Percentiles rank a stretch among this genome's conserved stretches.
These are phyloP conservation scores for Phoxinus phoxinus DNA, from an alignment of 2,113 vertebrate genomes.

Conservation along the genomic window DNA sequence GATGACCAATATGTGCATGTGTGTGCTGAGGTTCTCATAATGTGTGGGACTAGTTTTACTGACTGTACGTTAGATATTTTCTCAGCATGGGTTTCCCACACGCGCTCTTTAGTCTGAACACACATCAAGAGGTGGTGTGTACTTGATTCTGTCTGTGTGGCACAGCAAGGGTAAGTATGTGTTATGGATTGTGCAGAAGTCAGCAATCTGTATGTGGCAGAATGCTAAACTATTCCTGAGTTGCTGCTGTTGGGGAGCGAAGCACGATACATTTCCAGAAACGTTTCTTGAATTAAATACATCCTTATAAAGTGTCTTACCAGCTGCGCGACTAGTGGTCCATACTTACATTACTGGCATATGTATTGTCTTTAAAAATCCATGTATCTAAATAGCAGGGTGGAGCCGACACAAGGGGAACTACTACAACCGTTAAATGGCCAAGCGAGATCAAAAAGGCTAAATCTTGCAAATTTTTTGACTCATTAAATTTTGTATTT, in stretches of 20 bases:
- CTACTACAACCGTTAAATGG: too few species aligned
- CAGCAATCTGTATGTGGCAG: constrained; percentile 31
- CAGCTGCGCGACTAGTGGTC: not conserved
- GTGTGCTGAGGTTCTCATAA: constrained; percentile 5
- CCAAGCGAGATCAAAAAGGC: too few species aligned
- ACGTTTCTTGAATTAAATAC: not conserved
- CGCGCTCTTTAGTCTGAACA: not conserved
- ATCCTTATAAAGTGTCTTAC: not conserved
- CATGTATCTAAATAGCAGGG: not conserved
- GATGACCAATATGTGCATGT: constrained; percentile 29
- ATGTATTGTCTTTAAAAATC: too few species aligned
- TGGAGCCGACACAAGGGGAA: not conserved
- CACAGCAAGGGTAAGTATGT: not conserved
- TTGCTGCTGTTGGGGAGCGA: not conserved
- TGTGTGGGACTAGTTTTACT: not conserved
- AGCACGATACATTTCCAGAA: not conserved
- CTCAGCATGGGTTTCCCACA: not conserved
- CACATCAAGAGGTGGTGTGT: not conserved
- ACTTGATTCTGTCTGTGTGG: not conserved
- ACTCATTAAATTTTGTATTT: not conserved
- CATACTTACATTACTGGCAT: too few species aligned
- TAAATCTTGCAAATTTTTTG: too few species aligned
- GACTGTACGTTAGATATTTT: not conserved
- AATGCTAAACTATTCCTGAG: constrained; percentile 19
- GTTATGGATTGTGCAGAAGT: constrained; percentile 34